Evolutionary conservation across 2,888 invertebrate genomes (phyloP).

Genomic region (Drosophila leonis): DNA sequence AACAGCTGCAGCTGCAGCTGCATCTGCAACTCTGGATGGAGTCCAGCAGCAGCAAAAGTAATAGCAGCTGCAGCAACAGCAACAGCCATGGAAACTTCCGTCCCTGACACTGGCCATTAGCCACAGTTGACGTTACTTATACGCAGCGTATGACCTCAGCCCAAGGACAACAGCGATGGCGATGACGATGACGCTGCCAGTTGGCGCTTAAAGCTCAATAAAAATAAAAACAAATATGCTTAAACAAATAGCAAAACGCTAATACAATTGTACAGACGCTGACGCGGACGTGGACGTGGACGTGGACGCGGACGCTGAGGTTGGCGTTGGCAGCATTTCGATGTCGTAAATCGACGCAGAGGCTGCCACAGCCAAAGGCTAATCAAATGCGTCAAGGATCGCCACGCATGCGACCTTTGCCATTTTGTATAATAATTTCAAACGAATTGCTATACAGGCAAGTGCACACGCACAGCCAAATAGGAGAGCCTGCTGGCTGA

Average conservation of each 20-base stretch:
- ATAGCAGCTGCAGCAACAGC: slow-evolving; percentile 8
- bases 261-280: slow-evolving; percentile 22
- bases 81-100: slow-evolving; percentile 19
- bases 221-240: slow-evolving; percentile 40
- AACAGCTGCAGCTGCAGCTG: slow-evolving; percentile 57
- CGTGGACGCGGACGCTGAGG: neutral
- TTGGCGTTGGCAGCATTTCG: slow-evolving; percentile 14
- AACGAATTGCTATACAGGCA: slow-evolving; percentile 25
- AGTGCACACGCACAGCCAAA: slow-evolving; percentile 9
- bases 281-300: neutral
- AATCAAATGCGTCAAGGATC: slow-evolving; percentile 61
- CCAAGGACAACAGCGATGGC: slow-evolving; percentile 34
- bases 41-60: neutral
- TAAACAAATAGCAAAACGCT: slow-evolving; percentile 35
- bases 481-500: slow-evolving; percentile 12
- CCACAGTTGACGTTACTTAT: slow-evolving; percentile 23
- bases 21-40: slow-evolving; percentile 30
- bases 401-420: slow-evolving; percentile 60
- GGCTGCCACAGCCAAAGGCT: slow-evolving; percentile 37
- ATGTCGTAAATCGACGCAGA: slow-evolving; percentile 42
- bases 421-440: slow-evolving; percentile 51
- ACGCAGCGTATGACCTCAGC: slow-evolving; percentile 54
- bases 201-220: slow-evolving; percentile 32
- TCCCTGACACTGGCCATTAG: slow-evolving; percentile 17
- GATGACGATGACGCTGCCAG: slow-evolving; percentile 4